These are phyloP conservation scores for Saccopteryx bilineata DNA, from an alignment of 2,113 vertebrate species.

Conservation along the genomic window DNA sequence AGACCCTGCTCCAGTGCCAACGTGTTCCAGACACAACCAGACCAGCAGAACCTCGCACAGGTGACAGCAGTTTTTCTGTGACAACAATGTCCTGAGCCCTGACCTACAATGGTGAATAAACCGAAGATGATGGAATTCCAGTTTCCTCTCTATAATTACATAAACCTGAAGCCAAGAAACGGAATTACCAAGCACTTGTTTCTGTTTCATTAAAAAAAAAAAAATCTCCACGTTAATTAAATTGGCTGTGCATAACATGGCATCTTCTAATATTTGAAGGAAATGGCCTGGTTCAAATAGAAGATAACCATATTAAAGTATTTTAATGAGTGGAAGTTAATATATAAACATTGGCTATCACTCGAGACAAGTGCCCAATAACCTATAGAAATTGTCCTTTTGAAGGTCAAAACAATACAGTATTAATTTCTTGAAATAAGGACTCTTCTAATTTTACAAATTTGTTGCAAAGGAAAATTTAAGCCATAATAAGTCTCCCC, in stretches of 20 bases:
- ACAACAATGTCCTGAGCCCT: neutral
- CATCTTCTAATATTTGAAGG: conserved; percentile 45
- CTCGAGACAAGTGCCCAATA: neutral
- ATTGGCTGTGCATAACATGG: neutral
- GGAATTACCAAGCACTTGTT: conserved; percentile 27
- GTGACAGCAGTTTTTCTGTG: neutral
- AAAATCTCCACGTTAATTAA: conserved; percentile 37
- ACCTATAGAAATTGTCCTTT: neutral
- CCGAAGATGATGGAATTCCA: conserved; percentile 7
- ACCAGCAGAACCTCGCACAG: neutral
- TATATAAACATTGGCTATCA: conserved; percentile 1
- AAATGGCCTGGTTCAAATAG: neutral
- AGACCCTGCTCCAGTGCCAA: neutral
- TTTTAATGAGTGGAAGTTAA: conserved; percentile 45
- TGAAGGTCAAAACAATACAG: neutral
- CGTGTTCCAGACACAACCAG: neutral
- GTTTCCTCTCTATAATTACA: conserved; percentile 60
- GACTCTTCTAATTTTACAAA: neutral
- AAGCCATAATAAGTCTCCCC: neutral
- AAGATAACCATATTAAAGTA: conserved; percentile 3
- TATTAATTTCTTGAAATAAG: neutral
- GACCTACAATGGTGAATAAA: neutral
- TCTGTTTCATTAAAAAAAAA: conserved; percentile 11
- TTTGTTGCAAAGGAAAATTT: neutral
- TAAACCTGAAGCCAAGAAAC: conserved; percentile 44